Percentiles rank a stretch among this genome's conserved stretches.
These are phyloP conservation scores for Calameuta idolon DNA, from an alignment of 2,888 invertebrate species.

Conservation along the genomic window DNA sequence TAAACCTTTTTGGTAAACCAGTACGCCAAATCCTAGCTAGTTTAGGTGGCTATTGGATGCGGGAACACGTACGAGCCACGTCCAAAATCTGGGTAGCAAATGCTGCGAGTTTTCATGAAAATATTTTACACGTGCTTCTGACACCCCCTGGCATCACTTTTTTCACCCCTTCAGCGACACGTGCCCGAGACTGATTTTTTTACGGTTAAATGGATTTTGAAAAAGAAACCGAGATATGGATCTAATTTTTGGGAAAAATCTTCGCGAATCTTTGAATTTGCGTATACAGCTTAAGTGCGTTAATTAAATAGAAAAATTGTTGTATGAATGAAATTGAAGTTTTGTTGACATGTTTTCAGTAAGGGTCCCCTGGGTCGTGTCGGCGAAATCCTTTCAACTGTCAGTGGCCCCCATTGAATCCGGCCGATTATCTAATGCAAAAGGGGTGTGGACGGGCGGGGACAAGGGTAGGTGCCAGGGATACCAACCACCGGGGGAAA, in stretches of 20 bases:
- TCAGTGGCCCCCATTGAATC: conserved; percentile 36
- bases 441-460: conserved; percentile 20
- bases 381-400: conserved; percentile 54
- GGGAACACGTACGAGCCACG: conserved; percentile 45
- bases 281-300: not conserved
- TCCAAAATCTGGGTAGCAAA: conserved; percentile 39
- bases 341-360: not conserved
- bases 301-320: not conserved
- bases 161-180: not conserved
- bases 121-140: not conserved
- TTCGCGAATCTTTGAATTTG: too few relatives aligned
- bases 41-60: conserved; percentile 35
- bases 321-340: not conserved
- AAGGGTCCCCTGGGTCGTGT: conserved; percentile 24
- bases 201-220: too few relatives aligned
- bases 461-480: conserved; percentile 26
- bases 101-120: conserved; percentile 14
- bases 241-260: too few relatives aligned
- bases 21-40: not conserved
- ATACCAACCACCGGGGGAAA: conserved; percentile 18
- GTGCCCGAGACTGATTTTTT: not conserved
- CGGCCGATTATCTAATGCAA: conserved; percentile 60
- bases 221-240: too few relatives aligned
- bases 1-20: conserved; percentile 26
- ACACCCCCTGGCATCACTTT: too few relatives aligned